These are phyloP conservation scores for Isurus oxyrinchus DNA, from an alignment of 2,113 vertebrate species.

Conservation along the genomic window DNA sequence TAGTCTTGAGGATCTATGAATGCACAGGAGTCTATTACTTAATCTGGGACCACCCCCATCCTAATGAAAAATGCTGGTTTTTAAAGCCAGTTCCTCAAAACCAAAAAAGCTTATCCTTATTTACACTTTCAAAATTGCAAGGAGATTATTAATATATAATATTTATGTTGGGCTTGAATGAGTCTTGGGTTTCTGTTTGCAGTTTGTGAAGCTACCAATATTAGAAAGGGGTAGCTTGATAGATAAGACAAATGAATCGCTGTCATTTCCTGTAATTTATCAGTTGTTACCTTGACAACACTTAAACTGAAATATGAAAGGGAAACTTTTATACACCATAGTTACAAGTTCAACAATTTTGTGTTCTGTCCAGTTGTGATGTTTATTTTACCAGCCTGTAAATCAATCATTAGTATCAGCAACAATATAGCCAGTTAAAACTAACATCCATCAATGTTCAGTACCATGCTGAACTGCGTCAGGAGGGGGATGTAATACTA, in stretches of 20 bases:
- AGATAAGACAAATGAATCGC: background rate
- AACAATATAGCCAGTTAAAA: background rate
- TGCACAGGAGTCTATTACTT: background rate
- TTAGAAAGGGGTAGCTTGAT: background rate
- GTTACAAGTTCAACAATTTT: background rate
- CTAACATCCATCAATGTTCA: background rate
- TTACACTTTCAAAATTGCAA: background rate
- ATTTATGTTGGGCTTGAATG: background rate
- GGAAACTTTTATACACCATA: background rate
- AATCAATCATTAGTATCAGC: background rate
- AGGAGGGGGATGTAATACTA: background rate
- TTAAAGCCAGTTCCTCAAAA: background rate
- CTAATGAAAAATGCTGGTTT: no score
- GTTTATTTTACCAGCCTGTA: background rate
- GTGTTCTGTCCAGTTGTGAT: background rate
- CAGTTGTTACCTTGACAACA: background rate
- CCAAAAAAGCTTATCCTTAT: background rate
- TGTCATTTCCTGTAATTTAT: background rate
- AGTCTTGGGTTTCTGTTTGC: background rate
- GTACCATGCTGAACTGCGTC: background rate
- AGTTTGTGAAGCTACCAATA: background rate
- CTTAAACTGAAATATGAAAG: background rate
- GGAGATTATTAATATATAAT: background rate
- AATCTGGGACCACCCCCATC: background rate
- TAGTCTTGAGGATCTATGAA: background rate